Percentiles rank a stretch among this genome's conserved stretches.
phyloP scores from a whole-genome alignment of 2,113 vertebrate species.

The Microcebus griseorufus region DNA sequence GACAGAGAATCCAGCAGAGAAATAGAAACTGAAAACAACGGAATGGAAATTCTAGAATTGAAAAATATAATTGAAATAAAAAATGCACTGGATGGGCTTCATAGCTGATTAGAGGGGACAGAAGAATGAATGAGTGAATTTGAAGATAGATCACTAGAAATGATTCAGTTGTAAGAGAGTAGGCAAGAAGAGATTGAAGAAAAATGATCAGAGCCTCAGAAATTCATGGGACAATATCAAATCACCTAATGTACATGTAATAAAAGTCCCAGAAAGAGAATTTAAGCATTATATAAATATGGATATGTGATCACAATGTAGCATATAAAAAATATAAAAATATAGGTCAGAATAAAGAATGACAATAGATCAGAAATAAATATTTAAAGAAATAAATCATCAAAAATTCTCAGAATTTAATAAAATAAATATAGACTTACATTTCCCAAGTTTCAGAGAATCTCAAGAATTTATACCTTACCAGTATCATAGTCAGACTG shows the following conservation, averaged over 20 bases:
- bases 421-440: background rate
- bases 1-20: background rate
- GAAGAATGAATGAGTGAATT: background rate
- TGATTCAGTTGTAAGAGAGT: background rate
- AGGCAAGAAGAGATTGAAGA: background rate
- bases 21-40: background rate
- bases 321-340: too few relatives aligned
- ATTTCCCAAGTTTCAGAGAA: background rate
- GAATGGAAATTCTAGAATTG: background rate
- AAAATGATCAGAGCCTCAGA: background rate
- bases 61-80: background rate
- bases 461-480: background rate
- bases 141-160: slow-evolving; percentile 5
- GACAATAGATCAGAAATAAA: background rate
- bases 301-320: background rate
- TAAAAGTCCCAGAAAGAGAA: background rate
- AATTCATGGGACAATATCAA: background rate
- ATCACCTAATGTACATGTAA: rapidly evolving
- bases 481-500: background rate
- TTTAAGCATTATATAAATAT: background rate
- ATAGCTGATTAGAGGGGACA: background rate
- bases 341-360: background rate
- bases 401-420: background rate
- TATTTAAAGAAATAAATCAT: background rate
- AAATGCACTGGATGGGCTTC: background rate